Percentiles rank a stretch among this genome's conserved stretches.
Conservation (phyloP, 2,797 vertebrate species). For the Staurois parvus region DNA sequence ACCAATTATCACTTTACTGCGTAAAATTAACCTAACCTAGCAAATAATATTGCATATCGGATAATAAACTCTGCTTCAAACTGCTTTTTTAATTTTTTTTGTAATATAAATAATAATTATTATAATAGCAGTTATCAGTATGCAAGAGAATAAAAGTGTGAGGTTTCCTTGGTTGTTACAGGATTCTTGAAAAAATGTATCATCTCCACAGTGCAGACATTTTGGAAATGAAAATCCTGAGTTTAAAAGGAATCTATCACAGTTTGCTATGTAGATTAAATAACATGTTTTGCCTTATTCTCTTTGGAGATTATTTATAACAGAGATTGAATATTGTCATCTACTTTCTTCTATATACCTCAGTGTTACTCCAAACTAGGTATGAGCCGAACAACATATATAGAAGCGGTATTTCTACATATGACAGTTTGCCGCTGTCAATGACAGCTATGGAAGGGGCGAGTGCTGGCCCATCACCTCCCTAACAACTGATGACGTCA, state of each 20-base stretch:
- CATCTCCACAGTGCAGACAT: not conserved
- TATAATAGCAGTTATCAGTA: not conserved
- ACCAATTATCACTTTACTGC: slow-evolving; percentile 9
- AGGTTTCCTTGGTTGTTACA: not conserved
- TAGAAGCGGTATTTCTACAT: too few relatives aligned
- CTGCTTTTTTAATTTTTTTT: not conserved
- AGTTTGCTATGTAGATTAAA: too few relatives aligned
- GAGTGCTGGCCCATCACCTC: too few relatives aligned
- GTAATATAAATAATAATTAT: not conserved
- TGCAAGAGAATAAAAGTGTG: not conserved
- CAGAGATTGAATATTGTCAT: too few relatives aligned
- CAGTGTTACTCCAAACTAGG: too few relatives aligned
- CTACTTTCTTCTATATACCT: too few relatives aligned
- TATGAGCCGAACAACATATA: too few relatives aligned
- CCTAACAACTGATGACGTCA: too few relatives aligned
- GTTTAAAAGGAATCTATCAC: not conserved
- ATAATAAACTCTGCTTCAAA: not conserved
- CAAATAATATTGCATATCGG: not conserved
- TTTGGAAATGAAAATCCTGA: not conserved
- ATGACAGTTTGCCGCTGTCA: too few relatives aligned
- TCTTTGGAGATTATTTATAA: too few relatives aligned
- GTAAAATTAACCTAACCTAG: slow-evolving; percentile 12
- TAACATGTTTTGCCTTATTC: too few relatives aligned
- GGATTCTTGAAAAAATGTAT: not conserved
- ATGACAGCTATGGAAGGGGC: too few relatives aligned